Conservation (phyloP, 2,797 vertebrate genomes). For the Hemitrygon akajei region DNA sequence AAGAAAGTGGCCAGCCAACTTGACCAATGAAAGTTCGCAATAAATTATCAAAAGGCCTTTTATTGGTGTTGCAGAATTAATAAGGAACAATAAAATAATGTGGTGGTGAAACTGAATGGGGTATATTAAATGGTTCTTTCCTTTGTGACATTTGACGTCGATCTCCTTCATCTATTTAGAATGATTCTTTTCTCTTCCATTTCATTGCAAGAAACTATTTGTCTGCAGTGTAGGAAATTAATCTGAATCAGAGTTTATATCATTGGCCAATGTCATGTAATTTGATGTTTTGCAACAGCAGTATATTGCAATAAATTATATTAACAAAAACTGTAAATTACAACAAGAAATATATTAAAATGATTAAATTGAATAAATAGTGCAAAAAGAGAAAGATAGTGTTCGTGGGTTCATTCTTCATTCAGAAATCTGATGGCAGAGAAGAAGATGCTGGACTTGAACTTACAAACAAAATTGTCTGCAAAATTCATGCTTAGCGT, state of each 20-base stretch:
- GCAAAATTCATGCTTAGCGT: not conserved
- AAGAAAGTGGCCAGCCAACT: not conserved
- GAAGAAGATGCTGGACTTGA: too few species aligned
- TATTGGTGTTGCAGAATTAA: not conserved
- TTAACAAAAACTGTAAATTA: too few species aligned
- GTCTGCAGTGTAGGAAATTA: not conserved
- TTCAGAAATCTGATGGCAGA: too few species aligned
- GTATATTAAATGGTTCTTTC: not conserved
- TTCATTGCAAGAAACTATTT: not conserved
- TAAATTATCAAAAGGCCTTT: not conserved
- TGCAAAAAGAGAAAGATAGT: too few species aligned
- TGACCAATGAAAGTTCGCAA: not conserved
- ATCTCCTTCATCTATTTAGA: not conserved
- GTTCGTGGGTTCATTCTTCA: too few species aligned
- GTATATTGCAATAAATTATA: too few species aligned
- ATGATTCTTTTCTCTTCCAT: not conserved
- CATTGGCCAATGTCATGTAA: too few species aligned
- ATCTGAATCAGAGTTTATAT: too few species aligned
- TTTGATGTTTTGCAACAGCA: too few species aligned
- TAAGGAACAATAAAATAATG: not conserved
- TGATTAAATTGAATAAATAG: too few species aligned
- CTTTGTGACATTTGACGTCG: not conserved
- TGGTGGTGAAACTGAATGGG: not conserved
- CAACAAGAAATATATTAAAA: too few species aligned
- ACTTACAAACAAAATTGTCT: not conserved